Evolutionary conservation across 1,140 invertebrate species (phyloP).

Genomic region (Papilio xuthus): DNA sequence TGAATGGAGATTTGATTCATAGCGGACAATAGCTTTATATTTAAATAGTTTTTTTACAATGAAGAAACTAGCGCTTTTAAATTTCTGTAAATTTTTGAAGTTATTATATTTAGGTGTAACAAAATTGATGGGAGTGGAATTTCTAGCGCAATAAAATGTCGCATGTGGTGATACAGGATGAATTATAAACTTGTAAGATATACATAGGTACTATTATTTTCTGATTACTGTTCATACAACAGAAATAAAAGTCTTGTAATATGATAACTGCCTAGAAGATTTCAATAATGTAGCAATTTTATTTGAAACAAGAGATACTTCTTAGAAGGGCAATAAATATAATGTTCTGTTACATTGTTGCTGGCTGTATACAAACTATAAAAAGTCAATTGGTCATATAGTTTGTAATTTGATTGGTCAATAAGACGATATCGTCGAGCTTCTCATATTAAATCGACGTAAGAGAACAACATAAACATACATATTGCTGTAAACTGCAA

Average conservation of each 20-base stretch:
- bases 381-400: neutral
- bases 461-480: neutral
- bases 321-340: neutral
- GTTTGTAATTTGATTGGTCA: conserved; percentile 6
- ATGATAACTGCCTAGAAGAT: too few relatives aligned
- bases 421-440: neutral
- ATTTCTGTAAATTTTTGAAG: neutral
- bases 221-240: neutral
- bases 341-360: neutral
- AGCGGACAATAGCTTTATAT: neutral
- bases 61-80: neutral
- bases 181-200: too few relatives aligned
- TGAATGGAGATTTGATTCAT: neutral
- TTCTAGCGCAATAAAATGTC: neutral
- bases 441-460: neutral
- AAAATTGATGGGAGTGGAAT: neutral
- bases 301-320: too few relatives aligned
- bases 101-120: neutral
- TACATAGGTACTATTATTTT: neutral
- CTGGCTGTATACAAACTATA: neutral
- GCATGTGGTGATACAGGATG: neutral
- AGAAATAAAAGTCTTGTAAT: neutral
- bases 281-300: too few relatives aligned
- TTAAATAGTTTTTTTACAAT: neutral
- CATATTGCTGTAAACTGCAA: conserved; percentile 5